A percentile compares a stretch with the other conserved stretches of the same genome.
Conservation (phyloP, 1,140 invertebrate species). For the Popillia japonica region DNA sequence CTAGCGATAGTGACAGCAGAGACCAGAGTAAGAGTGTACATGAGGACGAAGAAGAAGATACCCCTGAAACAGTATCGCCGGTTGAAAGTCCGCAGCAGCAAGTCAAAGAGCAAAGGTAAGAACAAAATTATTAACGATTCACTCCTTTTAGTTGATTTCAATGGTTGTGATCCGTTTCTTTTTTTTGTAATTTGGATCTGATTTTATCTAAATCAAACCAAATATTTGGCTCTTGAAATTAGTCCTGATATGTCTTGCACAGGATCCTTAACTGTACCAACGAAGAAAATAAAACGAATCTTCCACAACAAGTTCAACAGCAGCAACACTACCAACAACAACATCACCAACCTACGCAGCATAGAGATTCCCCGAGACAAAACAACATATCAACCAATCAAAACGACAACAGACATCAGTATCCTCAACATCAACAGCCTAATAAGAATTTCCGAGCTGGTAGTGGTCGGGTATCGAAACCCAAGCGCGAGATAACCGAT, state of each 20-base stretch:
- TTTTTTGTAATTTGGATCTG: too few relatives aligned
- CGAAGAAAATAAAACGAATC: slow-evolving; percentile 11
- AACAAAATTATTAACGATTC: too few relatives aligned
- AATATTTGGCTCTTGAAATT: too few relatives aligned
- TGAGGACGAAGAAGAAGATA: neutral
- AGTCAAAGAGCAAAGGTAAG: slow-evolving; percentile 8
- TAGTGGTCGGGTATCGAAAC: slow-evolving; percentile 53
- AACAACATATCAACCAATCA: slow-evolving; percentile 4
- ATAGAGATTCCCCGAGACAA: neutral
- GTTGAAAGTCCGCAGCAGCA: neutral
- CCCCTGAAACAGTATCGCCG: neutral
- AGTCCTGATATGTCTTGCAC: neutral
- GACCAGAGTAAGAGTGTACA: neutral
- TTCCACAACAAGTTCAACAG: neutral
- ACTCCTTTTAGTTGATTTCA: too few relatives aligned
- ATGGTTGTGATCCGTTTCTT: too few relatives aligned
- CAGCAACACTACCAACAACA: neutral
- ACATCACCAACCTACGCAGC: slow-evolving; percentile 9
- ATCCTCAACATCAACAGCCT: neutral
- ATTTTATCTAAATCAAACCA: too few relatives aligned
- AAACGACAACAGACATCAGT: slow-evolving; percentile 9
- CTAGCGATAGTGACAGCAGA: neutral
- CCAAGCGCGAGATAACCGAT: slow-evolving; percentile 54
- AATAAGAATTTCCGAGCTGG: slow-evolving; percentile 44
- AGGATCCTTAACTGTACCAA: neutral